Base-by-base conservation (phyloP, 53 echinoderm and acorn worm species). In the Patiria pectinifera region DNA sequence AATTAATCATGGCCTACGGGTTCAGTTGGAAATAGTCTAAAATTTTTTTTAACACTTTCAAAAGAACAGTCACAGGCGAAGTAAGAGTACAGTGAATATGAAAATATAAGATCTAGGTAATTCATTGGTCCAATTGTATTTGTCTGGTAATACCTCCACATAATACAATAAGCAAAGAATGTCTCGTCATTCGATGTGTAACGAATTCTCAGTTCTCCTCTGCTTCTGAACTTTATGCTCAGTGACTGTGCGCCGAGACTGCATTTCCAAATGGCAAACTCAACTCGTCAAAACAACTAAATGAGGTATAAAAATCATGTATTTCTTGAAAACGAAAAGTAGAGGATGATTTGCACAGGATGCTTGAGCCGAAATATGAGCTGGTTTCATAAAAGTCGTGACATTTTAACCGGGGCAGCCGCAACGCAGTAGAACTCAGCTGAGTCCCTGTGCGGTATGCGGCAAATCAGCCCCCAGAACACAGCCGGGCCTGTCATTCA, bases 261-360 rank as follows among this genome's bases (percentile, higher is more conserved):
- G 4, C 70, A 19, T 70, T 70, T 70, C 16, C 21, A 15, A 15
- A 70, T 21, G 60, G 60, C 70, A 15, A 21, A 70, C 35, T 21
- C 70, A 5, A 18, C 70, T 70, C 21, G 0, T 18, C 19, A 70
- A 70, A 70, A 19, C 8, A 9, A 9, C 13, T 1, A 22, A 23
- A 23, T 10, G 18, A 24, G 74, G 24, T 21, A n/a, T 22, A 22
- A 23, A 74, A 74, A 66, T 13, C 66, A 66, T 76, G 18, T 76
- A 25, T 23, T 76, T 76, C 11, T 18, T 66, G 4, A 15, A 14
- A 66, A 4, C 13, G 9, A 45, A 14, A 79, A 79, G 45, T 79
- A 16, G 83, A 14, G 83, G n/a, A 59, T 83, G 83, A 83, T 83
- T 83, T 83, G 83, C 11, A 23, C 58, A 3, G 59, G 83, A 83